Evolutionary conservation across 2,113 vertebrate species (phyloP).

Genomic region (Syngnathus typhle): DNA sequence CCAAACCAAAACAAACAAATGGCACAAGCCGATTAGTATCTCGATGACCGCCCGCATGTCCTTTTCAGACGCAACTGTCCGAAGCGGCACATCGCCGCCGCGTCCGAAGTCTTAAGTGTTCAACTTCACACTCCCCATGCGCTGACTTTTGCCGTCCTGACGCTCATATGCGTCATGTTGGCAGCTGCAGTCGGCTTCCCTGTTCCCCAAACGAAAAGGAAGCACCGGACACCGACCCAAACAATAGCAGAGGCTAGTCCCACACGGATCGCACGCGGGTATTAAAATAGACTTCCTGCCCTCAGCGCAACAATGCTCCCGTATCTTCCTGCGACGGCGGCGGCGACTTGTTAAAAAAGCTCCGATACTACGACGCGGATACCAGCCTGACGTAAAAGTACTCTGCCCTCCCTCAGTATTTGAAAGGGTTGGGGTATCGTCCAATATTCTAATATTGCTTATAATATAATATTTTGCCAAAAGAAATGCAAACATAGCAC

Average conservation of each 20-base stretch:
- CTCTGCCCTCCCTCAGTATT: no score
- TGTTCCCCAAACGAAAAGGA: slow-evolving; percentile 16
- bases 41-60: background rate
- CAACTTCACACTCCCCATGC: background rate
- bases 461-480: no score
- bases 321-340: background rate
- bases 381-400: no score
- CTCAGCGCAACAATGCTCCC: slow-evolving; percentile 14
- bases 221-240: slow-evolving; percentile 43
- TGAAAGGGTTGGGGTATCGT: no score
- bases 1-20: slow-evolving; percentile 2
- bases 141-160: no score
- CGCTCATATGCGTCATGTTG: background rate
- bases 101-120: background rate
- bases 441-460: no score
- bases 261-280: slow-evolving; percentile 5
- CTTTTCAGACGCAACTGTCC: background rate
- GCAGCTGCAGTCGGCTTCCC: slow-evolving; percentile 32
- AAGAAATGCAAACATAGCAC: no score
- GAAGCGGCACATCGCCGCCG: background rate
- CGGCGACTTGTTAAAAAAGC: background rate
- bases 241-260: slow-evolving; percentile 43
- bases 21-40: background rate
- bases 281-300: slow-evolving; percentile 63
- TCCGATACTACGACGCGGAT: background rate